phyloP scores from a whole-genome alignment of 2,888 invertebrate genomes.

The Lypha dubia region DNA sequence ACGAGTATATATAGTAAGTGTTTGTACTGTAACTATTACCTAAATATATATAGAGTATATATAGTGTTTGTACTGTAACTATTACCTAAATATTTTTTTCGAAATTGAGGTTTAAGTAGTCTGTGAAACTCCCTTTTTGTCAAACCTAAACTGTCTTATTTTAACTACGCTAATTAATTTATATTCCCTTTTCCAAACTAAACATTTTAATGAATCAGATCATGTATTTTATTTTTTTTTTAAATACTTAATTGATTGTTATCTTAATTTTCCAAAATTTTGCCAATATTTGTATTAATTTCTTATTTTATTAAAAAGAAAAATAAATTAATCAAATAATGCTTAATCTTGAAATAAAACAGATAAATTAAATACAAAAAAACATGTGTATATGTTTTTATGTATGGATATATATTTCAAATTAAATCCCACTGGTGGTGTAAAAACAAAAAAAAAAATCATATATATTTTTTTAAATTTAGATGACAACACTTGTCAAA shows the following conservation, averaged over 20 bases:
- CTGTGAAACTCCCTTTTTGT: too few species aligned
- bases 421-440: slow-evolving; percentile 49
- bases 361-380: slow-evolving; percentile 46
- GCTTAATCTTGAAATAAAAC: slow-evolving; percentile 49
- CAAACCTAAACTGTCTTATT: too few species aligned
- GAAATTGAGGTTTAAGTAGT: too few species aligned
- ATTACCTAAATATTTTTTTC: too few species aligned
- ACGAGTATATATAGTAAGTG: too few species aligned
- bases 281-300: not conserved
- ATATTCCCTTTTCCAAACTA: too few species aligned
- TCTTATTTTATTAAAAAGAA: not conserved
- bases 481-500: slow-evolving; percentile 82
- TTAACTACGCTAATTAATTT: too few species aligned
- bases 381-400: too few species aligned
- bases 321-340: slow-evolving; percentile 70
- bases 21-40: too few species aligned
- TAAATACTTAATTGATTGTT: not conserved
- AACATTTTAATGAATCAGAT: too few species aligned
- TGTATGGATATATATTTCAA: slow-evolving; percentile 72
- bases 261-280: not conserved
- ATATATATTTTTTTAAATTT: slow-evolving; percentile 79
- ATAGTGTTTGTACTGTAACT: too few species aligned
- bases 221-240: not conserved
- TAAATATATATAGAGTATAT: too few species aligned
- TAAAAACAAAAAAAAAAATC: slow-evolving; percentile 72